Evolutionary conservation across 2,888 invertebrate species (phyloP).

Genomic region (Bombylius discolor): DNA sequence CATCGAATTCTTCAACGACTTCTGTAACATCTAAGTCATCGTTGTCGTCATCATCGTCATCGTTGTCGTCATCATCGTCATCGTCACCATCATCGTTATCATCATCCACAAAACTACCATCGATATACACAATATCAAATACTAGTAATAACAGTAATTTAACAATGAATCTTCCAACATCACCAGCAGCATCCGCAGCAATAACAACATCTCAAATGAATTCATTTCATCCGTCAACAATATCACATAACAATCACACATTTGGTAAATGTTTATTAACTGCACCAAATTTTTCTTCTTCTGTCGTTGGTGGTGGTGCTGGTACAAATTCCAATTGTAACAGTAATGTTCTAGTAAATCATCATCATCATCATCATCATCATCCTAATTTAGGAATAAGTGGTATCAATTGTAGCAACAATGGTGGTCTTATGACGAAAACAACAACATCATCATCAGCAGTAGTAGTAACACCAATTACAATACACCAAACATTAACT

Average conservation of each 20-base stretch:
- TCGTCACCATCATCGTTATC: slow-evolving; percentile 13
- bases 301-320: slow-evolving; percentile 7
- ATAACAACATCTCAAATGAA: background rate
- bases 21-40: background rate
- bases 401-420: slow-evolving; percentile 7
- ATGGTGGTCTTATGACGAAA: slow-evolving; percentile 13
- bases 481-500: background rate
- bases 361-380: slow-evolving; percentile 4
- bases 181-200: slow-evolving; percentile 7
- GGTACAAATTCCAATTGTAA: slow-evolving; percentile 8
- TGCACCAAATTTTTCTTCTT: slow-evolving; percentile 23
- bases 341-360: slow-evolving; percentile 5
- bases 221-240: slow-evolving; percentile 5
- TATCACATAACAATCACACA: slow-evolving; percentile 28
- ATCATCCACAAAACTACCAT: background rate
- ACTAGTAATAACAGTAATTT: slow-evolving; percentile 18
- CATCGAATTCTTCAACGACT: too few species aligned
- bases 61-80: slow-evolving; percentile 12
- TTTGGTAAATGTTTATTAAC: slow-evolving; percentile 32
- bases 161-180: slow-evolving; percentile 17
- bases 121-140: too few species aligned
- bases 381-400: too few species aligned
- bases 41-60: background rate
- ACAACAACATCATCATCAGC: background rate
- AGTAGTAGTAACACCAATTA: slow-evolving; percentile 3